Conservation (phyloP, 2,888 invertebrate genomes). For the Thysanoteuthis rhombus region DNA sequence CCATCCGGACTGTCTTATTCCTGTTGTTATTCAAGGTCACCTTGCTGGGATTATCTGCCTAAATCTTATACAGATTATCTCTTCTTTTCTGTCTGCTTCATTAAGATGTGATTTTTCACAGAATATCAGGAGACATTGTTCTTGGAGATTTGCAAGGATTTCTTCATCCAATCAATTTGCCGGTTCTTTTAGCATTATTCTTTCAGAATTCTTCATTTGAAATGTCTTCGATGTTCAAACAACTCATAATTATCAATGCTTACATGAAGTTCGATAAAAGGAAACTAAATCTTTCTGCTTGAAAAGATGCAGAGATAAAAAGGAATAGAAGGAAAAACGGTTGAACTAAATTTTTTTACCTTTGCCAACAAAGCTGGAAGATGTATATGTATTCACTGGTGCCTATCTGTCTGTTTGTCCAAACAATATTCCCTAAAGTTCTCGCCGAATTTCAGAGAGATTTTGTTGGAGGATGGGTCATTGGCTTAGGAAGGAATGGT, state of each 20-base stretch:
- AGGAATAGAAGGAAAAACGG: background rate
- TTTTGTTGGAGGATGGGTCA: too few relatives aligned
- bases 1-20: background rate
- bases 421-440: too few relatives aligned
- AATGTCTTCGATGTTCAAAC: background rate
- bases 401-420: too few relatives aligned
- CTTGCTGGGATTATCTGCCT: background rate
- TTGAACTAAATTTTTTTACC: background rate
- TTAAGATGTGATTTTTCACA: background rate
- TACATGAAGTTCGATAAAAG: too few relatives aligned
- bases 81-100: slow-evolving; percentile 21
- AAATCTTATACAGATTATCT: background rate
- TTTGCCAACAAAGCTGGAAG: too few relatives aligned
- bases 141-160: slow-evolving; percentile 14
- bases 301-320: background rate
- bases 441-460: too few relatives aligned
- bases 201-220: background rate
- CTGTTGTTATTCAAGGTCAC: background rate
- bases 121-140: background rate
- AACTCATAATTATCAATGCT: background rate
- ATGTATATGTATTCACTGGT: too few relatives aligned
- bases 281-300: background rate
- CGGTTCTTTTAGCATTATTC: background rate
- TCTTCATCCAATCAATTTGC: slow-evolving; percentile 19
- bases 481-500: too few relatives aligned